These are phyloP conservation scores for Oxyteleia sp. DNA, from an alignment of 2,888 invertebrate genomes.

Conservation along the genomic window DNA sequence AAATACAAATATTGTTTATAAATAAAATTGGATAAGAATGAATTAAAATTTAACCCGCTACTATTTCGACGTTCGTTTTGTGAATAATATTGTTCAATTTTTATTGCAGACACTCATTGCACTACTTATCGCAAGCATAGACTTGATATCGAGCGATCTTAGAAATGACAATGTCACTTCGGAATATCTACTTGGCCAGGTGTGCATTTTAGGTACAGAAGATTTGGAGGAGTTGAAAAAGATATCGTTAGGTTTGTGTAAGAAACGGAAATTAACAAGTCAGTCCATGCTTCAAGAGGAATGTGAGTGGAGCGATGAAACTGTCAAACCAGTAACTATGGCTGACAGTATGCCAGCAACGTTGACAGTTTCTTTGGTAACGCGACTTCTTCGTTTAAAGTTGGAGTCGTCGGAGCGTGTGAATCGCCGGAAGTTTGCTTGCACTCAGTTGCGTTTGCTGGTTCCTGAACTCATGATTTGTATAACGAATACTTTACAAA, in stretches of 20 bases:
- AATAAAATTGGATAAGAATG: too few relatives aligned
- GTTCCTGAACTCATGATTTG: slow-evolving; percentile 83
- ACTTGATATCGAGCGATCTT: slow-evolving; percentile 81
- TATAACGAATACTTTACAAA: slow-evolving; percentile 82
- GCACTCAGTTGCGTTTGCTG: slow-evolving; percentile 82
- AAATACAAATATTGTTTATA: too few relatives aligned
- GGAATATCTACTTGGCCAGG: slow-evolving; percentile 83
- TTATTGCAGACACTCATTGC: slow-evolving; percentile 80
- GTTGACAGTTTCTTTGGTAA: slow-evolving; percentile 83
- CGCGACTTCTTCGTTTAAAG: slow-evolving; percentile 79
- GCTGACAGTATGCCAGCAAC: slow-evolving; percentile 84
- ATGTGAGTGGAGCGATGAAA: slow-evolving; percentile 64
- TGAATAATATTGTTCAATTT: too few relatives aligned
- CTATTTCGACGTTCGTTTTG: too few relatives aligned
- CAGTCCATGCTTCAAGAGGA: slow-evolving; percentile 56
- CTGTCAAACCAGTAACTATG: slow-evolving; percentile 74
- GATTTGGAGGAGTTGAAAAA: slow-evolving; percentile 84
- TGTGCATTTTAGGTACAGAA: slow-evolving; percentile 82
- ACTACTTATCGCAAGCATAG: slow-evolving; percentile 82
- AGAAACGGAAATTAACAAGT: slow-evolving; percentile 73
- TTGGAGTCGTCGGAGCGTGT: slow-evolving; percentile 63
- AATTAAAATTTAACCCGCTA: too few relatives aligned
- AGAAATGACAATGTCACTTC: slow-evolving; percentile 80
- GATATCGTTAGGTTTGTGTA: slow-evolving; percentile 75
- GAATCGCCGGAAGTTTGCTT: slow-evolving; percentile 74